phyloP scores from a whole-genome alignment of 1,140 invertebrate species.

The Sycobia sp. region DNA sequence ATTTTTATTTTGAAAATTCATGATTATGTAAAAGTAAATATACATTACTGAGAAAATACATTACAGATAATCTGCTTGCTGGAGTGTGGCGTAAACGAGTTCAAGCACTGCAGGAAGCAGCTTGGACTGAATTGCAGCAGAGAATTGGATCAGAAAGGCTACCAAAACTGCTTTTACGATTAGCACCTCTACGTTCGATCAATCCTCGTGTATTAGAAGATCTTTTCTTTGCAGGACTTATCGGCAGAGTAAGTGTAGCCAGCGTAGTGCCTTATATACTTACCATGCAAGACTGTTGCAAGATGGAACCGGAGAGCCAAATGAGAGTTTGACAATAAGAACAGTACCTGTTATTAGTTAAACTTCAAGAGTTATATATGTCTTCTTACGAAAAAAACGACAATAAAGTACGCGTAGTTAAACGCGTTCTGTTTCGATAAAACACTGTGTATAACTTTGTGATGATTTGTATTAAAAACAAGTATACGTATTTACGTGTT shows the following conservation, averaged over 20 bases:
- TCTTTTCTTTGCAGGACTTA: constrained; percentile 88
- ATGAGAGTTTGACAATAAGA: constrained; percentile 40
- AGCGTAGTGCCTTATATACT: constrained; percentile 91
- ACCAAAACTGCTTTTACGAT: constrained; percentile 72
- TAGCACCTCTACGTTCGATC: constrained; percentile 79
- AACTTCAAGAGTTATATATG: neutral
- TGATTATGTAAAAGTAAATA: constrained; percentile 2
- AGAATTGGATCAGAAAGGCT: constrained; percentile 68
- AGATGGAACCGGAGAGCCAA: constrained; percentile 57
- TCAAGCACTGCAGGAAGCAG: constrained; percentile 75
- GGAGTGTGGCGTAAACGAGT: constrained; percentile 61
- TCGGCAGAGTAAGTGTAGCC: constrained; percentile 91
- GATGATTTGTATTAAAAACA: constrained; percentile 15
- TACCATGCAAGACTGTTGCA: constrained; percentile 69
- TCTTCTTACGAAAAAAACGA: constrained; percentile 20
- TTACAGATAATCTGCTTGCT: constrained; percentile 55
- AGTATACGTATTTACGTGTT: neutral
- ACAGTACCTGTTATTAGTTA: constrained; percentile 15
- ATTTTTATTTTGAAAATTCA: too few relatives aligned
- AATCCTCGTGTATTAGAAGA: constrained; percentile 84
- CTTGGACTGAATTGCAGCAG: constrained; percentile 72
- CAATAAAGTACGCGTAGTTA: constrained; percentile 22
- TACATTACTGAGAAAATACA: constrained; percentile 2
- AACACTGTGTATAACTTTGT: constrained; percentile 17
- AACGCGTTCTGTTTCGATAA: constrained; percentile 5